These are phyloP conservation scores for Apamea crenata DNA, from an alignment of 2,888 invertebrate species.

Conservation along the genomic window DNA sequence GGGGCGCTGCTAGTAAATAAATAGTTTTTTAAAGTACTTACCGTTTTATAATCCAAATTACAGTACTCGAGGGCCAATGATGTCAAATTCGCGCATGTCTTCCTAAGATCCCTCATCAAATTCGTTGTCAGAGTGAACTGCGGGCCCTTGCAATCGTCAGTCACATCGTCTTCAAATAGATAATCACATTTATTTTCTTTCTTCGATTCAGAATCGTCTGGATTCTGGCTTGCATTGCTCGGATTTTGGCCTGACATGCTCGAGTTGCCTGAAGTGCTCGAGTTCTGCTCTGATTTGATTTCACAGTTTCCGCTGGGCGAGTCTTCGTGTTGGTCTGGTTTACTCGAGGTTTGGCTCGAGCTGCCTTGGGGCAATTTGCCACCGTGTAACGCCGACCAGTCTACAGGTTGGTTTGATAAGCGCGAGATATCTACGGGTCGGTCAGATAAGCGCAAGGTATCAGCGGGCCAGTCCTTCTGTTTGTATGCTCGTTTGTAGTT, in stretches of 20 bases:
- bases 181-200: background rate
- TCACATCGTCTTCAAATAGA: background rate
- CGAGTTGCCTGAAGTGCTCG: background rate
- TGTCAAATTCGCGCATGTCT: conserved; percentile 81
- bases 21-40: conserved; percentile 69
- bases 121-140: conserved; percentile 76
- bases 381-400: too few species aligned
- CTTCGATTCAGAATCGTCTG: background rate
- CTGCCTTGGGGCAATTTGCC: too few species aligned
- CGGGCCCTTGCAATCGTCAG: conserved; percentile 71
- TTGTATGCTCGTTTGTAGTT: too few species aligned
- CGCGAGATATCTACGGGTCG: too few species aligned
- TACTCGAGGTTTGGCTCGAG: background rate
- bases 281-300: background rate
- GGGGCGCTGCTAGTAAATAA: too few species aligned
- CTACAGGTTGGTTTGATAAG: too few species aligned
- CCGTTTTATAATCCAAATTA: conserved; percentile 86
- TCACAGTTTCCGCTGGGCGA: background rate
- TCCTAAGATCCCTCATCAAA: conserved; percentile 76
- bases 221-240: background rate
- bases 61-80: conserved; percentile 87
- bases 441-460: too few species aligned
- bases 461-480: too few species aligned
- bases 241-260: background rate
- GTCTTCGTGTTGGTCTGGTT: background rate